Evolutionary conservation across 2,113 vertebrate genomes (phyloP), one percentile per base, ranked within the genome.

Genomic region (Petrocephalus zakoni): DNA sequence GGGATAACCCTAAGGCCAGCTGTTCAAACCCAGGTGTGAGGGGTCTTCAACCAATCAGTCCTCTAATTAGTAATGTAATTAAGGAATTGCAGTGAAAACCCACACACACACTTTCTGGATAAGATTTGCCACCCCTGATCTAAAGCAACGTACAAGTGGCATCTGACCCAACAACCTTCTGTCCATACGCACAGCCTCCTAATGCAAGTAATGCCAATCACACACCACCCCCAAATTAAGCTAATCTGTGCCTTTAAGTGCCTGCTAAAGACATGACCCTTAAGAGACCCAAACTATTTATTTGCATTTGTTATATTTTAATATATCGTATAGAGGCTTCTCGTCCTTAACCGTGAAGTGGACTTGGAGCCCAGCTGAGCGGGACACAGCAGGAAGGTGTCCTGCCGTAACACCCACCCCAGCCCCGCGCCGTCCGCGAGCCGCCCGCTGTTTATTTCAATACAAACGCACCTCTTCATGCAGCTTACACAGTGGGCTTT

Each of bases 401-500:
- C 8, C 10, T 55, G 51, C 22, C 10, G 37, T 47, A 51, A 11
- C 46, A 25, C 47, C 6, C 22, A 22, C 11, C 42, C 11, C 6
- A 52, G 21, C 56, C 1, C 42, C n/a, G 5, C 13, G 21, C 11
- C 21, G 6, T 78, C 75, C 5, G 21, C 21, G 37, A 53, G 53
- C 19, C 58, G 72, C 13, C 19, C 5, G 52, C 21, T 92, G 93
- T 95, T 94, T 93, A 93, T 90, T 87, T 89, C 94, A 94, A 92
- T 91, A 95, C 90, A 92, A 96, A 94, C 95, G 94, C 94, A 94
- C 92, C 88, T 94, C 94, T 94, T 95, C 95, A 94, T 96, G 95
- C 95, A 95, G 94, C 93, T 94, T 93, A 91, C 94, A 95, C 94
- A 95, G 93, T 93, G 94, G 92, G 90, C 94, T 95, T 49, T 95